Conservation (phyloP, 2,797 vertebrate genomes). For the Aplochiton taeniatus region DNA sequence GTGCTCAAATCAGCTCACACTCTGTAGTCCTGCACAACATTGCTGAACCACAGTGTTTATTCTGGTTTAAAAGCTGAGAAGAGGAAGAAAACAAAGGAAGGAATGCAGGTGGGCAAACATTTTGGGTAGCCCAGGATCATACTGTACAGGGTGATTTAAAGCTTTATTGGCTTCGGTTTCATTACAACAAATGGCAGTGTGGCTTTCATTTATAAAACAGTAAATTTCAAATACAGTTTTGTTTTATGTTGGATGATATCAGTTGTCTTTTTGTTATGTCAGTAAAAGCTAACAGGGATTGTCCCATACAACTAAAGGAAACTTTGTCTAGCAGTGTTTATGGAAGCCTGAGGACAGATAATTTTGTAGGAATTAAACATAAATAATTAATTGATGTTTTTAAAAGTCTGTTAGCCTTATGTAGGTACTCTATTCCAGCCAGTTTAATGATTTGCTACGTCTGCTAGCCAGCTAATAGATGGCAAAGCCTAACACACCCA, state of each 20-base stretch:
- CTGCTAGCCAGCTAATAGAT: slow-evolving; percentile 50
- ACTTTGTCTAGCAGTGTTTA: slow-evolving; percentile 56
- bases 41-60: slow-evolving; percentile 19
- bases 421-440: too few species aligned
- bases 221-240: slow-evolving; percentile 70
- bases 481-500: slow-evolving; percentile 35
- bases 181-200: slow-evolving; percentile 83
- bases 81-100: slow-evolving; percentile 39
- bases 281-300: slow-evolving; percentile 49
- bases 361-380: slow-evolving; percentile 46
- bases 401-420: too few species aligned
- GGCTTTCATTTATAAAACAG: slow-evolving; percentile 77
- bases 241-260: slow-evolving; percentile 47
- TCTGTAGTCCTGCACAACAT: neutral
- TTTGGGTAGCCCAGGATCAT: slow-evolving; percentile 60
- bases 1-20: slow-evolving; percentile 25
- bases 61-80: slow-evolving; percentile 44
- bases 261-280: slow-evolving; percentile 56
- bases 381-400: neutral
- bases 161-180: slow-evolving; percentile 76
- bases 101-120: slow-evolving; percentile 51
- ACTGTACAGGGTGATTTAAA: slow-evolving; percentile 71
- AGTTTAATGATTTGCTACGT: slow-evolving; percentile 1
- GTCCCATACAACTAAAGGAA: slow-evolving; percentile 68
- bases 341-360: slow-evolving; percentile 70